Evolutionary conservation across 2,113 vertebrate species (phyloP).

Genomic region (Tapirus terrestris): DNA sequence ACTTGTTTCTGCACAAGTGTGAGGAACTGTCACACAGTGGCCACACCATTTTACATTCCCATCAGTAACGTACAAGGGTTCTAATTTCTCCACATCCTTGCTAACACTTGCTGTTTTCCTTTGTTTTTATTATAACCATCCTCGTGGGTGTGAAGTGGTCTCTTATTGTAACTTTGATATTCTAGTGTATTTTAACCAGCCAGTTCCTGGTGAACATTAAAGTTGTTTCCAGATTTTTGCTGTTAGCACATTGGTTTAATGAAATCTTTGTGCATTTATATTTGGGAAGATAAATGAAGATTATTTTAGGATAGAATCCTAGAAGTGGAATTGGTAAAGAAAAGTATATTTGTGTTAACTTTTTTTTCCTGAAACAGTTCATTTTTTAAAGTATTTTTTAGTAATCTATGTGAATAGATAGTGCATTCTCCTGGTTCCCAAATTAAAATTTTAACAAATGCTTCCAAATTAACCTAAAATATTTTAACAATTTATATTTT

Average conservation of each 20-base stretch:
- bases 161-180: neutral
- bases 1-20: too few relatives aligned
- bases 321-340: neutral
- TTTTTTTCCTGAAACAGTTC: neutral
- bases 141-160: too few relatives aligned
- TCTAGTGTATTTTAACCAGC: too few relatives aligned
- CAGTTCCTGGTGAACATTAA: too few relatives aligned
- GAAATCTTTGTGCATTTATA: neutral
- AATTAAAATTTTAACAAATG: neutral
- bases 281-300: neutral
- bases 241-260: neutral
- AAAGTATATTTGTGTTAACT: neutral
- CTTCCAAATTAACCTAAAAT: neutral
- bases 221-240: neutral
- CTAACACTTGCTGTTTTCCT: neutral
- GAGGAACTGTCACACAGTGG: too few relatives aligned
- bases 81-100: too few relatives aligned
- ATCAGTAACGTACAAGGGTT: too few relatives aligned
- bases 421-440: neutral
- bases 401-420: neutral
- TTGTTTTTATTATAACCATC: neutral
- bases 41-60: too few relatives aligned
- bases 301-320: neutral
- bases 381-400: neutral
- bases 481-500: neutral